phyloP scores from a whole-genome alignment of 2,888 invertebrate genomes.

The Gasteruption jaculator region DNA sequence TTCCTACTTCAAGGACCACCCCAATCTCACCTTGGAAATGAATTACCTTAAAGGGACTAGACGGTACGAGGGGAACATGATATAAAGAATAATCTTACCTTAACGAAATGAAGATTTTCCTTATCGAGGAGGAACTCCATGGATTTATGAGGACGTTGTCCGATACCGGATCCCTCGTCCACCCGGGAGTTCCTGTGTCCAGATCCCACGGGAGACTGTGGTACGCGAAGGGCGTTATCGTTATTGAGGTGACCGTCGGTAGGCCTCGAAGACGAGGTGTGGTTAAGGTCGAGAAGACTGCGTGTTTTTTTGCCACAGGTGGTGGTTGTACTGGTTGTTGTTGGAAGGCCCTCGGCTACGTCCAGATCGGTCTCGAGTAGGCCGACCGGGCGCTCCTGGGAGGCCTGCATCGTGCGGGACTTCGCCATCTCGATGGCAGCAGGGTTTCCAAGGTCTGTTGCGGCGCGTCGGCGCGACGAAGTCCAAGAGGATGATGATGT shows the following conservation, averaged over 20 bases:
- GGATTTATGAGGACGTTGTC: constrained; percentile 72
- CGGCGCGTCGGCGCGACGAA: constrained; percentile 52
- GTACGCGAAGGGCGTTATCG: constrained; percentile 47
- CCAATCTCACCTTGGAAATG: no score
- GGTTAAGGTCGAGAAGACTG: constrained; percentile 62
- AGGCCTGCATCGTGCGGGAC: constrained; percentile 48
- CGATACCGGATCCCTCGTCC: constrained; percentile 41
- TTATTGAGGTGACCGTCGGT: constrained; percentile 46
- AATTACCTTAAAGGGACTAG: no score
- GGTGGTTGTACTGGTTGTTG: constrained; percentile 51
- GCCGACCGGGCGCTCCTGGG: constrained; percentile 65
- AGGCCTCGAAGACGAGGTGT: constrained; percentile 39
- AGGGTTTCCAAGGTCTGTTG: constrained; percentile 50
- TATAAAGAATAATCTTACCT: constrained; percentile 64
- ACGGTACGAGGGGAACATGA: no score
- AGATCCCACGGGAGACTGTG: constrained; percentile 45
- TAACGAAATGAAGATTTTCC: constrained; percentile 80
- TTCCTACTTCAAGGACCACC: no score
- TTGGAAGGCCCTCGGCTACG: constrained; percentile 57
- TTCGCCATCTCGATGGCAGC: constrained; percentile 51
- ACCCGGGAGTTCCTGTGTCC: constrained; percentile 39
- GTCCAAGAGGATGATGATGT: no score
- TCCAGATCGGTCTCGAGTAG: constrained; percentile 89
- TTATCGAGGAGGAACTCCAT: constrained; percentile 95
- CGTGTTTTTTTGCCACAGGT: constrained; percentile 57